Percentiles rank a stretch among this genome's conserved stretches.
Conservation (phyloP, 2,113 vertebrate genomes). For the Callipepla californica region DNA sequence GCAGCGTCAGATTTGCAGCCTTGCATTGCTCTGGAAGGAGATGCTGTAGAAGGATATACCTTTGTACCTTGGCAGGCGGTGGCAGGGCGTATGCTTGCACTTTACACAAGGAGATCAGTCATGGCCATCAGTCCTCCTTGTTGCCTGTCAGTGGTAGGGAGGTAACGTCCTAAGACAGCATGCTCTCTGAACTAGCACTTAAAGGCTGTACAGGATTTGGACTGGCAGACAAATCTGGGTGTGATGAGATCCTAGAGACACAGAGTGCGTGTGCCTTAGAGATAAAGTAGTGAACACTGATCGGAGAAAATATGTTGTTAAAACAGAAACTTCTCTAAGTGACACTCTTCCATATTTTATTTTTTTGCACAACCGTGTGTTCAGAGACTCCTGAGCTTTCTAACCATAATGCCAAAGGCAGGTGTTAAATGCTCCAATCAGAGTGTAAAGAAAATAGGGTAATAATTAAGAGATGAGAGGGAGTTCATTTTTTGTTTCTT, state of each 20-base stretch:
- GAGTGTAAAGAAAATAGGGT: conserved; percentile 57
- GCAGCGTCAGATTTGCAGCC: not conserved
- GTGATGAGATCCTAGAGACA: not conserved
- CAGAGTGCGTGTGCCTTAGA: conserved; percentile 67
- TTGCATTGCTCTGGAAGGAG: not conserved
- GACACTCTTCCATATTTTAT: not conserved
- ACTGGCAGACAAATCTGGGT: not conserved
- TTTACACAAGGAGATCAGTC: not conserved
- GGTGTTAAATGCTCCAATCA: conserved; percentile 54
- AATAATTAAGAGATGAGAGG: conserved; percentile 3
- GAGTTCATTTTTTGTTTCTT: conserved; percentile 58
- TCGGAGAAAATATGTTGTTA: conserved; percentile 34
- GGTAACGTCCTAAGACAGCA: not conserved
- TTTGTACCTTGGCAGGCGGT: not conserved
- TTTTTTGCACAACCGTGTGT: conserved; percentile 44
- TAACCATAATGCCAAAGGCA: conserved; percentile 65
- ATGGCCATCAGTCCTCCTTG: not conserved
- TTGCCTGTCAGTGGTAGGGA: not conserved
- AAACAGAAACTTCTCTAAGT: conserved; percentile 50
- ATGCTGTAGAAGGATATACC: not conserved
- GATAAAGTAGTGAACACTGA: conserved; percentile 63
- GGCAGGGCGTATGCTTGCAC: not conserved
- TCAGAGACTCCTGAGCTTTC: conserved; percentile 59
- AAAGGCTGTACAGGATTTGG: not conserved
- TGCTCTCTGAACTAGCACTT: too few species aligned